Conservation (phyloP, 2,888 invertebrate species). For the Horisme vitalbata region DNA sequence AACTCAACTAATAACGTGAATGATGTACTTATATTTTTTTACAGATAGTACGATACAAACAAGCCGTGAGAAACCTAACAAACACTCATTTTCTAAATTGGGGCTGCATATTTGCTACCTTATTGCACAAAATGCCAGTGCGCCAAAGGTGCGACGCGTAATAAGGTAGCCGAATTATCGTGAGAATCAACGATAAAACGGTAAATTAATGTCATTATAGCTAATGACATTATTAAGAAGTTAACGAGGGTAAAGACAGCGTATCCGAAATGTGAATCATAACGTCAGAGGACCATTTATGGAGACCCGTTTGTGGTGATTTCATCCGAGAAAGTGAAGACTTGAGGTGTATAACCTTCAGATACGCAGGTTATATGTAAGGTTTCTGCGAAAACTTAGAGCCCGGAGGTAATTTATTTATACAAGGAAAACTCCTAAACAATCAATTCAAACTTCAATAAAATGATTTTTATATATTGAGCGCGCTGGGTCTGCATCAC, state of each 20-base stretch:
- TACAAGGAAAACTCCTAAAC: no score
- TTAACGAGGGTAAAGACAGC: conserved; percentile 6
- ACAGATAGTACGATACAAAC: no score
- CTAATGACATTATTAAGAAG: conserved; percentile 10
- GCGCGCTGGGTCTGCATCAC: no score
- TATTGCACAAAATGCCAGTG: conserved; percentile 18
- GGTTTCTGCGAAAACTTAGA: no score
- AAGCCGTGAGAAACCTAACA: no score
- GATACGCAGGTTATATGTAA: no score
- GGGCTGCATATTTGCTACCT: conserved; percentile 5
- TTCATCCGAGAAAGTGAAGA: conserved; percentile 3
- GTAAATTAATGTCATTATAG: conserved; percentile 16
- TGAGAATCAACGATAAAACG: conserved; percentile 3
- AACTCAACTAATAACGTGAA: no score
- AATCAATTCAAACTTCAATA: no score
- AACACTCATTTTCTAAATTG: no score
- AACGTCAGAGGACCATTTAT: conserved; percentile 4
- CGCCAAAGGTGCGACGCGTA: conserved; percentile 9
- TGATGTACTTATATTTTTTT: no score
- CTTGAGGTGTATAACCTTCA: neutral
- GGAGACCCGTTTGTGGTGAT: neutral
- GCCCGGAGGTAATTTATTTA: no score
- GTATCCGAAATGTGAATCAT: conserved; percentile 7
- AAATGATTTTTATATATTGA: no score
- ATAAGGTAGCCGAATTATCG: conserved; percentile 3